A percentile compares a stretch with the other conserved stretches of the same genome.
These are phyloP conservation scores for Caradrina kadenii DNA, from an alignment of 2,888 invertebrate genomes.

Conservation along the genomic window DNA sequence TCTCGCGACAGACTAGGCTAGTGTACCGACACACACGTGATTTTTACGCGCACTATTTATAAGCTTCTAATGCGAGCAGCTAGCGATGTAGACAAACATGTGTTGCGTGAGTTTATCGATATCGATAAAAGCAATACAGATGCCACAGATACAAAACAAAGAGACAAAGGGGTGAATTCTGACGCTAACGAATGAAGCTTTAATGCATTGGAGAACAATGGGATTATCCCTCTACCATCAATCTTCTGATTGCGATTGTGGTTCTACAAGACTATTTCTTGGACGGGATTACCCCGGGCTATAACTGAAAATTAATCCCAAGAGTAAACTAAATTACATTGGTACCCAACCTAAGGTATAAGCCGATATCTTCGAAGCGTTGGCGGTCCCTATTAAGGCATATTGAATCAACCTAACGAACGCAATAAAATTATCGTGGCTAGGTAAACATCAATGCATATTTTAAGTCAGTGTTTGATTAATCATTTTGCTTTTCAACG, in stretches of 20 bases:
- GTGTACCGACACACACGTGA: constrained; percentile 74
- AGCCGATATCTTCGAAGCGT: constrained; percentile 11
- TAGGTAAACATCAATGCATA: constrained; percentile 27
- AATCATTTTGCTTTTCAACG: constrained; percentile 55
- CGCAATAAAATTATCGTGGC: constrained; percentile 29
- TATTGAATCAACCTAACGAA: constrained; percentile 26
- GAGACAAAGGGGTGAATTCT: constrained; percentile 15
- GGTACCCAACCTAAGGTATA: neutral
- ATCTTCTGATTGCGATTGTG: constrained; percentile 1
- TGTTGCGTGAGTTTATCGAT: constrained; percentile 64
- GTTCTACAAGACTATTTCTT: neutral
- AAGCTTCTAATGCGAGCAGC: constrained; percentile 68
- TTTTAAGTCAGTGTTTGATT: constrained; percentile 36
- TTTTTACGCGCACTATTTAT: constrained; percentile 81
- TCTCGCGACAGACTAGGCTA: constrained; percentile 69
- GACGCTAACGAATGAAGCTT: constrained; percentile 9
- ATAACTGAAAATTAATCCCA: constrained; percentile 20
- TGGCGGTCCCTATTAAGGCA: neutral
- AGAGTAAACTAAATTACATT: constrained; percentile 24
- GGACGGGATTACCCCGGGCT: neutral
- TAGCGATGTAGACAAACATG: constrained; percentile 72
- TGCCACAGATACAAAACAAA: neutral
- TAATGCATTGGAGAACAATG: constrained; percentile 17
- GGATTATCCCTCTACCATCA: too few relatives aligned
- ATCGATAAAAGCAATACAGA: constrained; percentile 57